phyloP scores from a whole-genome alignment of 2,797 vertebrate genomes.

The Acanthornis magna region DNA sequence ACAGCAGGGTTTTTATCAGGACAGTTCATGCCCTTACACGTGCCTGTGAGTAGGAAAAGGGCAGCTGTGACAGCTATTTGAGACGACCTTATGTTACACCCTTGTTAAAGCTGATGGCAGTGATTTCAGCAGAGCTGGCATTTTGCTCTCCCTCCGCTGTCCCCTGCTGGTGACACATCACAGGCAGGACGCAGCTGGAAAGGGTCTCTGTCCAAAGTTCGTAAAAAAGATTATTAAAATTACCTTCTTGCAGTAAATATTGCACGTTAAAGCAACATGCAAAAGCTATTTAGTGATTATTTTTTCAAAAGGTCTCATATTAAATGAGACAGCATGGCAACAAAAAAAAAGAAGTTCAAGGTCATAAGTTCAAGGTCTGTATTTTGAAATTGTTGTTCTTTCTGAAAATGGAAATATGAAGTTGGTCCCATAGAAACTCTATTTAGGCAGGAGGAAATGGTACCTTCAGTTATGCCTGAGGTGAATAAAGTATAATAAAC shows the following conservation, averaged over 20 bases:
- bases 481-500: slow-evolving; percentile 33
- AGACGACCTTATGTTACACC: not conserved
- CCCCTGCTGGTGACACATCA: not conserved
- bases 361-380: not conserved
- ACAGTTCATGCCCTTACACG: not conserved
- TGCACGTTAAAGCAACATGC: not conserved
- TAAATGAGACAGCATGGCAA: not conserved
- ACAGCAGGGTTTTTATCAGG: not conserved
- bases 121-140: not conserved
- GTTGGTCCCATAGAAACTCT: not conserved
- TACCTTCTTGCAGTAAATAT: not conserved
- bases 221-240: not conserved
- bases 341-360: not conserved
- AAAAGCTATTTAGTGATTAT: not conserved
- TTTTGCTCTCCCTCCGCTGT: not conserved
- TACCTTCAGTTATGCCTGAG: not conserved
- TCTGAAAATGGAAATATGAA: slow-evolving; percentile 5
- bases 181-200: not conserved
- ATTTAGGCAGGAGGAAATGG: slow-evolving; percentile 33
- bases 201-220: not conserved
- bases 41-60: not conserved
- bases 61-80: not conserved
- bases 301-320: not conserved
- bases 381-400: slow-evolving; percentile 4
- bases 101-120: not conserved